Evolutionary conservation across 2,113 vertebrate genomes (phyloP), one percentile per base, ranked within the genome.

Genomic region (Kryptolebias marmoratus): DNA sequence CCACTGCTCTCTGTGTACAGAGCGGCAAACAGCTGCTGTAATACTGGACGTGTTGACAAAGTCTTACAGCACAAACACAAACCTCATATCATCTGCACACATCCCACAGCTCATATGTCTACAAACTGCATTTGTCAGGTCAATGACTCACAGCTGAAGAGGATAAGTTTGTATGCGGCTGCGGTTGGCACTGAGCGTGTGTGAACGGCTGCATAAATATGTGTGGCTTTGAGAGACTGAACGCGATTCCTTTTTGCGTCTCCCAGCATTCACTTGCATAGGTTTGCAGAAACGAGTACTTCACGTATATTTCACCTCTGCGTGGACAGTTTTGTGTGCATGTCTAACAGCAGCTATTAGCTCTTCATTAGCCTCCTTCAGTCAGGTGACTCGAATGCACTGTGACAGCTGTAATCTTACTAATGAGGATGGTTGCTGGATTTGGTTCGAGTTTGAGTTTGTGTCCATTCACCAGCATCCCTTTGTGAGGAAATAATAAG

Each of bases 401-500:
- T 57, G 60, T 83, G 84, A 86, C 85, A 84, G 77, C 66, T 85
- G 81, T 88, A 87, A 91, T 91, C 83, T 84, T 62, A 61, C 77
- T 90, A 92, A 92, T 87, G 90, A 88, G 86, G 79, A 83, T 79
- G 77, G 72, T 65, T 62, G 80, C 31, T 88, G 81, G 73, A 86
- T 87, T 90, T 82, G 82, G 87, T 88, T 82, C 79, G 85, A 86
- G 80, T 83, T 30, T 11, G 79, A 90, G 76, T 84, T 85, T 76
- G 86, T 89, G 85, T 83, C 85, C 63, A 16, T 87, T 88, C 79
- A 86, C 79, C 79, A 81, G 55, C 64, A 66, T 66, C 32, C 70
- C 75, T 82, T 81, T 82, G 87, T 84, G 75, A 69, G 68, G 72
- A 87, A 85, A 88, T 90, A 88, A 92, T 88, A 89, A 89, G 77